Base-by-base conservation (phyloP, 2,888 invertebrate genomes). In the Imbricaverruca yamaguchii region DNA sequence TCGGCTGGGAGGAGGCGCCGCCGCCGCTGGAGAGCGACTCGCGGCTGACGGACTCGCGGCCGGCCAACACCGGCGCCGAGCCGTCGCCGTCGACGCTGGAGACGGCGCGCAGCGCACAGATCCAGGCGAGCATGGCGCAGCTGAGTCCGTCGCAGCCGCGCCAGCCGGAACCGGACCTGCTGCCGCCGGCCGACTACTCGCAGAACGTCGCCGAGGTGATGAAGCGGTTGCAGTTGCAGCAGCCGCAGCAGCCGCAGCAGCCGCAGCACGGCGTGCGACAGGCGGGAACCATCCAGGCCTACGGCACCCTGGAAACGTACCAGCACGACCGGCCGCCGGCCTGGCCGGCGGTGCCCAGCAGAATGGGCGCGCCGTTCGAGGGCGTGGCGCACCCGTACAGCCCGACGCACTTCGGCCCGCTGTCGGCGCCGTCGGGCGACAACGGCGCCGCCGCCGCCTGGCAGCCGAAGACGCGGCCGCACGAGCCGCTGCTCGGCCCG, bases 131-230 rank as follows among this genome's bases (percentile, higher is more conserved):
- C 21, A 3, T 53, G 74, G 74, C 74, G 18, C 74, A 74, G 74
- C 74, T 53, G 74, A 12, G 53, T 1, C 74, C 53, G 8, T 18
- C 9, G 18, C 74, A 23, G 18, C 53, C 25, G 15, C 53, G 8
- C 18, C 74, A 53, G 74, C 18, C 12, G 67, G 67, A 67, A 18
- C 1, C 61, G 15, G 61, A 18, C 13, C 67, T 25, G n/a, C 23
- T 12, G 25, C 67, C 39, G 25, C 23, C 67, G 12, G 12, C 25
- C n/a, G 74, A 74, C 74, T 74, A 74, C 53, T 53, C 74, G 53
- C 74, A 74, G 53, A 74, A 74, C 74, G 74, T 74, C 53, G 74
- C 18, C 8, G 74, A 74, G 15, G 74, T 74, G 7, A 74, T 74
- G 74, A 74, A 74, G 53, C 74, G 53, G 53, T 15, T 74, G 39